Evolutionary conservation across 2,113 vertebrate species (phyloP), one percentile per base, ranked within the genome.

Genomic region (Vulpes vulpes): DNA sequence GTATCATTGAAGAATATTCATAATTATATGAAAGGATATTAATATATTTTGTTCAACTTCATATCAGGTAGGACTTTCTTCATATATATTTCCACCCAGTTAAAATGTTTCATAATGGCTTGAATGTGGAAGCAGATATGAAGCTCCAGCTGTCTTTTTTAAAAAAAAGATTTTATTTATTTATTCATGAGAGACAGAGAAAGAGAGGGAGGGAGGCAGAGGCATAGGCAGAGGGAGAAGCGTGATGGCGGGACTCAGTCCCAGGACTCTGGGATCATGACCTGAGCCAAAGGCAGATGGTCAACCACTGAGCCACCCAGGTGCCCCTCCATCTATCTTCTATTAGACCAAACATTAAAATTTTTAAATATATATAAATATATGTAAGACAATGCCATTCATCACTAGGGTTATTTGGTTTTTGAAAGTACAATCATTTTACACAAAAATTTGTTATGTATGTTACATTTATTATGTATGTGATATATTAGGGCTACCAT

Each of bases 341-440:
- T 32, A 1, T 79, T 51, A 51, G 49, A 43, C 71, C 43, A 76
- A 43, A 43, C 69, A 62, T 76, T 76, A 85, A 65, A 38, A 85
- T 32, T 51, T 49, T 17, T 43, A 83, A 43, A 30, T 12, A 83
- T 62, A 20, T n/a, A 38, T 25, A 82, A 35, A 62, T 49, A 49
- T 49, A 14, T 49, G 43, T 84, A 49, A 51, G 32, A 49, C 35
- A 89, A 23, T 32, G 20, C 27, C 19, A 76, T 60, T 76, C 57
- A 89, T 89, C 27, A 59, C 38, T 76, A 89, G 43, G 19, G 57
- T 62, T n/a, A 43, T 89, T 86, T 89, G 55, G 35, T 49, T 89
- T 89, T 89, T 64, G 57, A 78, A 89, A 89, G 74, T 89, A 76
- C 12, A 60, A 16, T 57, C 57, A 78, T 89, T 78, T 89, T 49